A percentile compares a stretch with the other conserved stretches of the same genome.
Conservation (phyloP, 2,113 vertebrate species). For the Synchiropus splendidus region DNA sequence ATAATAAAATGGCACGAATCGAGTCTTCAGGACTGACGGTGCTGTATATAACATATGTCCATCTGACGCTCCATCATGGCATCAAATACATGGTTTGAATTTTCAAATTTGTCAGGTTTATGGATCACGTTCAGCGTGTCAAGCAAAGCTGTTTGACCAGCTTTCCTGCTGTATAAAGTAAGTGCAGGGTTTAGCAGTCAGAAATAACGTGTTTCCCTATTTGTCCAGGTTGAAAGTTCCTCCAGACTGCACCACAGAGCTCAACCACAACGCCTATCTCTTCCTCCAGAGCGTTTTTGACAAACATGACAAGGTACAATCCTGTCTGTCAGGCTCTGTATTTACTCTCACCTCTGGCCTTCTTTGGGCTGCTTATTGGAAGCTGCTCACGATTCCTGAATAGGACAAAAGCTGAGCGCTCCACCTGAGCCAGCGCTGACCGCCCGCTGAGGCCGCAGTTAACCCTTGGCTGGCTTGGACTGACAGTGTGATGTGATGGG, state of each 20-base stretch:
- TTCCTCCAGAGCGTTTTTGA: slow-evolving; percentile 96
- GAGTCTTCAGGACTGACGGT: too few species aligned
- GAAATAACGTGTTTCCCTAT: too few species aligned
- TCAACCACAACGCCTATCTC: slow-evolving; percentile 94
- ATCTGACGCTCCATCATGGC: too few species aligned
- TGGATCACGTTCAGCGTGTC: too few species aligned
- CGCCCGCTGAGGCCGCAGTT: slow-evolving; percentile 24
- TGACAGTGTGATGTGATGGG: slow-evolving; percentile 18
- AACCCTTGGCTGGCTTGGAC: slow-evolving; percentile 22
- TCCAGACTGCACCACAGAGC: slow-evolving; percentile 89
- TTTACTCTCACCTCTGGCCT: slow-evolving; percentile 20
- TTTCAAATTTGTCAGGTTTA: too few species aligned
- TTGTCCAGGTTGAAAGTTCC: slow-evolving; percentile 80
- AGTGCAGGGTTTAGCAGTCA: too few species aligned
- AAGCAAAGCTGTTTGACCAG: too few species aligned
- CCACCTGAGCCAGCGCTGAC: slow-evolving; percentile 1
- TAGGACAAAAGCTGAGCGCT: slow-evolving; percentile 6
- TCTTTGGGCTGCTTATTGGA: too few species aligned
- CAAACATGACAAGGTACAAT: slow-evolving; percentile 91
- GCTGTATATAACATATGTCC: too few species aligned
- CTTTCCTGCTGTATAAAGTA: too few species aligned
- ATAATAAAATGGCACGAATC: too few species aligned
- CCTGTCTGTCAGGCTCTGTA: slow-evolving; percentile 10
- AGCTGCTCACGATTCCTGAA: slow-evolving; percentile 16
- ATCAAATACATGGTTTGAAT: too few species aligned